phyloP scores from a whole-genome alignment of 2,797 vertebrate species.

The Steatocranus sp. region DNA sequence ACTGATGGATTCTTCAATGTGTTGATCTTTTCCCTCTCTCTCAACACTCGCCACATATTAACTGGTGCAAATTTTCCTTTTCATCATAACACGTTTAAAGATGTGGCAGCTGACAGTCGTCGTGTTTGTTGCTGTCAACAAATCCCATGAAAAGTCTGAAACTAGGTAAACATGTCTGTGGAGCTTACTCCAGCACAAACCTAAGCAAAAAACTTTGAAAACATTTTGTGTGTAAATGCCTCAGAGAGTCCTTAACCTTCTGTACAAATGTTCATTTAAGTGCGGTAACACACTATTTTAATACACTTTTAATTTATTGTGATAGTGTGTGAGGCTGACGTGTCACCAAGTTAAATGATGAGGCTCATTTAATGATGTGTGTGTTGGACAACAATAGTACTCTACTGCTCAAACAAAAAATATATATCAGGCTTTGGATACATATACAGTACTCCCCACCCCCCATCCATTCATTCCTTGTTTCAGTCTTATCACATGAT shows the following conservation, averaged over 20 bases:
- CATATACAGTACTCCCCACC: background rate
- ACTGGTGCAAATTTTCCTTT: background rate
- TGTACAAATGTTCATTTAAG: background rate
- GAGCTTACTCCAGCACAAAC: background rate
- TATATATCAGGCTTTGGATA: background rate
- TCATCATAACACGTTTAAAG: background rate
- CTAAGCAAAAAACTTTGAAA: background rate
- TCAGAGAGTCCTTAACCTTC: background rate
- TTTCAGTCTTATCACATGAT: conserved; percentile 15
- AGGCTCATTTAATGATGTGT: background rate
- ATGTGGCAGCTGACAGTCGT: background rate
- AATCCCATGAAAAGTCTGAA: conserved; percentile 1
- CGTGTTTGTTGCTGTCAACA: background rate
- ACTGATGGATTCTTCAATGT: conserved; percentile 14
- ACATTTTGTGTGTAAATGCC: background rate
- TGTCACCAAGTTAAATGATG: background rate
- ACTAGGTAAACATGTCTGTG: background rate
- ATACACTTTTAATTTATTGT: background rate
- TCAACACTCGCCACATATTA: background rate
- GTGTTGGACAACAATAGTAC: background rate
- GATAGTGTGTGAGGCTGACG: background rate
- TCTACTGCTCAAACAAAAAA: background rate
- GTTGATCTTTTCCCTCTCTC: conserved; percentile 27
- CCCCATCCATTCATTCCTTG: background rate
- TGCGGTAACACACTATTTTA: background rate